Evolutionary conservation across 2,113 vertebrate genomes (phyloP).

Genomic region (Chrysemys picta): DNA sequence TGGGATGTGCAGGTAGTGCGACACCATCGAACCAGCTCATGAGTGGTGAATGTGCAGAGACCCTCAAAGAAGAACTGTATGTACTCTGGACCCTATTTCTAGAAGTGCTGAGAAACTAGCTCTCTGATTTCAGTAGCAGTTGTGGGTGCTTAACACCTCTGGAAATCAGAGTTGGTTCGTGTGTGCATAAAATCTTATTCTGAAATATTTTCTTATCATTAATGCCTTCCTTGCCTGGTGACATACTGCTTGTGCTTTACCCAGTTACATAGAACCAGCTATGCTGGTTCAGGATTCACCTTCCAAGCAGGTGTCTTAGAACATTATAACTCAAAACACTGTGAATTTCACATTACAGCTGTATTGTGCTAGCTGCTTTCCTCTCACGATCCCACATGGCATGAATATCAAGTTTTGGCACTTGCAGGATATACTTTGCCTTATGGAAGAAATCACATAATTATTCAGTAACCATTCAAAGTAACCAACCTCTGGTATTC

Average conservation of each 20-base stretch:
- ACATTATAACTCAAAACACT: not conserved
- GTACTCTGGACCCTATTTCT: not conserved
- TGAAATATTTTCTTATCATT: not conserved
- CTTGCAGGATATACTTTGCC: not conserved
- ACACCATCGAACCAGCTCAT: no score
- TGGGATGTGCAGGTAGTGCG: not conserved
- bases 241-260: no score
- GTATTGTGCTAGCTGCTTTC: not conserved
- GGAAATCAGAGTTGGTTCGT: not conserved
- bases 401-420: not conserved
- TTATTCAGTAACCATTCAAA: not conserved
- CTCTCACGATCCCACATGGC: not conserved
- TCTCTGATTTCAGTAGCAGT: not conserved
- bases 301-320: not conserved
- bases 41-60: no score
- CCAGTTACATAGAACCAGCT: not conserved
- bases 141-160: not conserved
- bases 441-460: not conserved
- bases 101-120: not conserved
- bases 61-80: not conserved
- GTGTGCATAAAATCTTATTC: not conserved
- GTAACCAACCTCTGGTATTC: not conserved
- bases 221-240: not conserved
- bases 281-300: not conserved
- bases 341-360: not conserved